These are phyloP conservation scores for Oikopleura albicans DNA, from an alignment of 23 tunicate genomes.

Conservation along the genomic window DNA sequence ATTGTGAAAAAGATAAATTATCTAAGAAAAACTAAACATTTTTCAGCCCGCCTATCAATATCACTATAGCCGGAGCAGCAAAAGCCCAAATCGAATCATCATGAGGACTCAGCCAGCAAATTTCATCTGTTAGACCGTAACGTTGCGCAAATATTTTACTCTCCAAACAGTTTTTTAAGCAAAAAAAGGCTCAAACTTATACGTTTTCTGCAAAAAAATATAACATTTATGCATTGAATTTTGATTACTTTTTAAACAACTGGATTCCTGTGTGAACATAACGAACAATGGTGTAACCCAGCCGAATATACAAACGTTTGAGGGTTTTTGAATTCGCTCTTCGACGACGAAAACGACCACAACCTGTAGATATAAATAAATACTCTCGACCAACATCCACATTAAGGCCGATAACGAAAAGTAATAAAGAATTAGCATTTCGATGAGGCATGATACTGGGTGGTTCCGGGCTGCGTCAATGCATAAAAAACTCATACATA, in stretches of 20 bases:
- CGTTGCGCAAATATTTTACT: neutral
- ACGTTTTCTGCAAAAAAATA: neutral
- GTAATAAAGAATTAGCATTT: neutral
- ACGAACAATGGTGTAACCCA: neutral
- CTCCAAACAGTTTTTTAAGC: no score
- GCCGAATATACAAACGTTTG: neutral
- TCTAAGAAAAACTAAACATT: no score
- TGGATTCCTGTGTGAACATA: neutral
- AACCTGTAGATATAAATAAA: neutral
- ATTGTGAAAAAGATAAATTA: no score
- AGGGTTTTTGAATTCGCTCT: neutral
- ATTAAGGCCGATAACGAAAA: neutral
- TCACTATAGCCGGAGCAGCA: neutral
- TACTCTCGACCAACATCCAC: neutral
- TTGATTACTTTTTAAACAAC: no score
- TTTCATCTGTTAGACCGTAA: neutral
- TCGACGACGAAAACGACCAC: neutral
- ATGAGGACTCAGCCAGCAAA: constrained; percentile 15
- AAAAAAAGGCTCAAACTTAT: no score
- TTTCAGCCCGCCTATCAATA: no score
- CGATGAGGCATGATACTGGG: neutral
- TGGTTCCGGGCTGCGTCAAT: neutral
- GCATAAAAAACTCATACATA: neutral
- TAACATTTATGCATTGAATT: neutral
- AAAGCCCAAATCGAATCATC: constrained; percentile 14